Percentiles rank a stretch among this genome's conserved stretches.
phyloP scores from a whole-genome alignment of 2,113 vertebrate species.

The Hippopotamus amphibius region DNA sequence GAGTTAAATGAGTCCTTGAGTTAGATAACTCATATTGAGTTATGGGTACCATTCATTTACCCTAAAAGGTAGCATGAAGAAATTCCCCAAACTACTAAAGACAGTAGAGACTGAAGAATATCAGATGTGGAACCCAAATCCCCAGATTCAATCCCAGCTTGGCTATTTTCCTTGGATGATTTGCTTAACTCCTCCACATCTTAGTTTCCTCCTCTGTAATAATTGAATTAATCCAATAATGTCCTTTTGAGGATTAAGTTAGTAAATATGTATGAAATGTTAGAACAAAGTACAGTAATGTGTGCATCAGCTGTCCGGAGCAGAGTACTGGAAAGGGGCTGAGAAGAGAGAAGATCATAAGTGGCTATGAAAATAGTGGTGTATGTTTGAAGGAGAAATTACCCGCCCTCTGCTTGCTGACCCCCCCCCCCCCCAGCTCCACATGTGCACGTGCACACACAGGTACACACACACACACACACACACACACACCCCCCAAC shows the following conservation, averaged over 20 bases:
- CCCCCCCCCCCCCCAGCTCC: too few relatives aligned
- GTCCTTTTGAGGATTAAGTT: background rate
- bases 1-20: background rate
- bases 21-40: background rate
- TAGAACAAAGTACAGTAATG: background rate
- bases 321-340: background rate
- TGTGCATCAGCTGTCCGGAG: background rate
- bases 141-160: background rate
- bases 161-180: background rate
- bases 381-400: background rate
- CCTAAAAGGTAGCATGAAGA: background rate
- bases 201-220: background rate
- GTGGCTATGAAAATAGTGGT: background rate
- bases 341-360: background rate
- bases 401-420: background rate
- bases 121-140: background rate
- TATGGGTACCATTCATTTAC: background rate
- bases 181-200: background rate
- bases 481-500: background rate
- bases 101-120: background rate
- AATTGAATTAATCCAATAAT: background rate
- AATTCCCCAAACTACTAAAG: background rate
- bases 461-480: too few relatives aligned
- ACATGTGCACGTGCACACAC: background rate
- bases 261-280: background rate